Evolutionary conservation across 2,113 vertebrate species (phyloP).

Genomic region (Cyanistes caeruleus): DNA sequence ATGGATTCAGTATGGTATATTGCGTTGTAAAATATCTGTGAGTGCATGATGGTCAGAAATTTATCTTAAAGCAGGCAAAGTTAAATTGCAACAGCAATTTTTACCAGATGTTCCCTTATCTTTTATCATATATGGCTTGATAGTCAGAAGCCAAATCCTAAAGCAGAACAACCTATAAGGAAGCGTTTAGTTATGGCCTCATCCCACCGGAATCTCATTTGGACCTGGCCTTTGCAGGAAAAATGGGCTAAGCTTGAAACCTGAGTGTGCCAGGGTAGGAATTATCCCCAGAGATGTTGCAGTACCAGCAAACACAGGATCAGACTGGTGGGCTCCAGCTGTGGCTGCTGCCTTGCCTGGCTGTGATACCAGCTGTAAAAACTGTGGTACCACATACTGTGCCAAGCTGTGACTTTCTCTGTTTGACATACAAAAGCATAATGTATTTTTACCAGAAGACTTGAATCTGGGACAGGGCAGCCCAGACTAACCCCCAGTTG

Average conservation of each 20-base stretch:
- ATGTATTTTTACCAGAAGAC: neutral
- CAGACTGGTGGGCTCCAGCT: neutral
- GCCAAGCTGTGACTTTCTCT: neutral
- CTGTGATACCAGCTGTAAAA: neutral
- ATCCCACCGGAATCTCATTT: neutral
- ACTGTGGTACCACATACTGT: fast-evolving
- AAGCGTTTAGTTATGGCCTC: neutral
- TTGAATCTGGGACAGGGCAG: neutral
- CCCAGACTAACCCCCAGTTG: neutral
- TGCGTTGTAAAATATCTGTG: neutral
- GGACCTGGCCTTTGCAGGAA: neutral
- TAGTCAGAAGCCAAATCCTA: neutral
- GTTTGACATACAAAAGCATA: neutral
- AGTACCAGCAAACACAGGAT: neutral
- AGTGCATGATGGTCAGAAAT: neutral
- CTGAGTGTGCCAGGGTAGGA: fast-evolving
- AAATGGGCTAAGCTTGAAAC: neutral
- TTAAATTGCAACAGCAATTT: neutral
- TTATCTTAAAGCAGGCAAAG: neutral
- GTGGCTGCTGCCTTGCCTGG: neutral
- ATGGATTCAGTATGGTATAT: neutral
- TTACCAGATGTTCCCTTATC: neutral
- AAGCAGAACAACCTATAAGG: neutral
- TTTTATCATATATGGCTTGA: neutral
- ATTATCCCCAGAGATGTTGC: neutral